Base-by-base conservation (phyloP, 2,888 invertebrate genomes). In the Thecophora atra region DNA sequence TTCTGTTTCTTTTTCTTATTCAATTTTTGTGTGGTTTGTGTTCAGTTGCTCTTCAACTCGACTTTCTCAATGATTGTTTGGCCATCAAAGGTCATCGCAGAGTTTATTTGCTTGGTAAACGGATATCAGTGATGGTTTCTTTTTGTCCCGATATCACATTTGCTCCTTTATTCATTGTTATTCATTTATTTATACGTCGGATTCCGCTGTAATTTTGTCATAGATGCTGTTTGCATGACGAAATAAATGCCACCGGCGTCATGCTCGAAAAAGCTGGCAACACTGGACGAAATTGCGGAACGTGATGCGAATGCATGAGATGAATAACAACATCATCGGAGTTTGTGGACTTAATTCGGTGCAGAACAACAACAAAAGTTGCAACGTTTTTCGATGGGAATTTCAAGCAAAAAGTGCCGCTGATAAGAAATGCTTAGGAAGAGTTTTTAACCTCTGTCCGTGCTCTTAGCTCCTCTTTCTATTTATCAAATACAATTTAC, bases 271-370 rank as follows among this genome's bases (percentile, higher is more conserved):
- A 47, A 72, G 65, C 63, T 71, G 70, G 72, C 62, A n/a, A n/a
- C n/a, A 65, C 65, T 54, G 19, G 58, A 51, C 72, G 47, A 73
- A 74, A 75, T 75, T 72, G 67, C 70, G 58, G 62, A 70, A 74
- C 75, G 74, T 74, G 75, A 71, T 73, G 71, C 30, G 73, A 74
- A 75, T 73, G 28, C 13, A 21, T 6, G 26, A 7, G 5, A 26
- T 13, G 26, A 3, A n/a, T n/a, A 24, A 26, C 58, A 58, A 24
- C 28, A 28, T 26, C 24, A 13, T 58, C 24, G 26, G 54, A 21
- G 54, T 54, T n/a, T 13, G n/a, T 56, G 44, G 13, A 44, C 47
- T 47, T 11, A 37, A 11, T 37, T 1, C 37, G 3, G 47, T 47
- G 2, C 47, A 15, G 47, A 17, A 17, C 6, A 47, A 13, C 19